phyloP scores from a whole-genome alignment of 2,113 vertebrate species.

The Channa argus region DNA sequence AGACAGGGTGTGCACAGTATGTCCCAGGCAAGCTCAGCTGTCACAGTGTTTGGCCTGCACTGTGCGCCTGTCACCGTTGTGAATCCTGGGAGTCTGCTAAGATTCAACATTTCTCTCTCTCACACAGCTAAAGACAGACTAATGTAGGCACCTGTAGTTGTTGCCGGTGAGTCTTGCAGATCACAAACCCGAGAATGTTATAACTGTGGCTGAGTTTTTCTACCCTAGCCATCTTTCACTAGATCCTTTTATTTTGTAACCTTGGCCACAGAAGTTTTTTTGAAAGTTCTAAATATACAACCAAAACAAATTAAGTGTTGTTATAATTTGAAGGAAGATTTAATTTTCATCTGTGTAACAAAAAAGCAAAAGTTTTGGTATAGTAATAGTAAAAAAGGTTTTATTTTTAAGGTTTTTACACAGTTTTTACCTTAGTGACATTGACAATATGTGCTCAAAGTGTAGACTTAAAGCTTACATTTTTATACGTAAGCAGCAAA shows the following conservation, averaged over 20 bases:
- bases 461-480: too few species aligned
- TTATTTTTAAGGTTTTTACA: too few species aligned
- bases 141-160: neutral
- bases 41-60: slow-evolving; percentile 51
- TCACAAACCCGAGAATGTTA: neutral
- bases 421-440: too few species aligned
- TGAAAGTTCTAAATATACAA: neutral
- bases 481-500: too few species aligned
- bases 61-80: slow-evolving; percentile 50
- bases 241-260: neutral
- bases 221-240: neutral
- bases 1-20: slow-evolving; percentile 16
- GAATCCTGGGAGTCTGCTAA: slow-evolving; percentile 11
- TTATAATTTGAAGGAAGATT: too few species aligned
- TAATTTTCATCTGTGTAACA: too few species aligned
- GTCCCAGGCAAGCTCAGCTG: slow-evolving; percentile 44
- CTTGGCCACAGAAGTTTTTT: neutral
- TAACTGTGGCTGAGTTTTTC: neutral
- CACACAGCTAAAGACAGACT: slow-evolving; percentile 1
- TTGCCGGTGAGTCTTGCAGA: neutral
- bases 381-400: too few species aligned
- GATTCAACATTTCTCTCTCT: slow-evolving; percentile 6
- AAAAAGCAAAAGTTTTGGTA: too few species aligned
- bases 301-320: neutral
- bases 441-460: too few species aligned